Conservation (phyloP, 2,797 vertebrate genomes). For the Brotula barbata region DNA sequence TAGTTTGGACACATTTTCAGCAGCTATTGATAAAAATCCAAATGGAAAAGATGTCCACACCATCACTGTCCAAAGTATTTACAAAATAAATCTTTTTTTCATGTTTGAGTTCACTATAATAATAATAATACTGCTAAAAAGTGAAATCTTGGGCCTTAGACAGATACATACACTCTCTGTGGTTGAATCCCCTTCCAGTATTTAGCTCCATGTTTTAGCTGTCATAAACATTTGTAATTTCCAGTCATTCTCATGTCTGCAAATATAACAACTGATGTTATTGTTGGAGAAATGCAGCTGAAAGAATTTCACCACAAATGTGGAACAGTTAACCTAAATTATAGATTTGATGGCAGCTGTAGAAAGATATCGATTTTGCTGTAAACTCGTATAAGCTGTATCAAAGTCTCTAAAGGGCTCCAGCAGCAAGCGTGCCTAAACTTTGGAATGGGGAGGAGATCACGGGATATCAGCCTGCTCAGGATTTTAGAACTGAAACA, state of each 20-base stretch:
- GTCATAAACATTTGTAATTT: neutral
- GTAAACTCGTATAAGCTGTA: no score
- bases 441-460: slow-evolving; percentile 22
- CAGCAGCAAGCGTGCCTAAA: slow-evolving; percentile 37
- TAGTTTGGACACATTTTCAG: no score
- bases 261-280: slow-evolving; percentile 5
- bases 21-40: no score
- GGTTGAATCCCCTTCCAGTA: no score
- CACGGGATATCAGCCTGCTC: no score
- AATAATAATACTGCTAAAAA: no score
- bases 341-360: slow-evolving; percentile 24
- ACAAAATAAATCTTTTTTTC: no score
- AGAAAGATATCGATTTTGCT: slow-evolving; percentile 38
- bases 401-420: slow-evolving; percentile 26
- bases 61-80: no score
- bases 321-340: neutral
- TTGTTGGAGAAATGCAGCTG: neutral
- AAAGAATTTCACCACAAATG: slow-evolving; percentile 2
- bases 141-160: no score
- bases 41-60: no score
- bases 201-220: neutral
- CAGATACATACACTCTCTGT: no score
- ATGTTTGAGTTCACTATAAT: no score
- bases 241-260: slow-evolving; percentile 3
- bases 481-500: neutral